Evolutionary conservation across 2,888 invertebrate species (phyloP).

Genomic region (Anthoptus insignis): DNA sequence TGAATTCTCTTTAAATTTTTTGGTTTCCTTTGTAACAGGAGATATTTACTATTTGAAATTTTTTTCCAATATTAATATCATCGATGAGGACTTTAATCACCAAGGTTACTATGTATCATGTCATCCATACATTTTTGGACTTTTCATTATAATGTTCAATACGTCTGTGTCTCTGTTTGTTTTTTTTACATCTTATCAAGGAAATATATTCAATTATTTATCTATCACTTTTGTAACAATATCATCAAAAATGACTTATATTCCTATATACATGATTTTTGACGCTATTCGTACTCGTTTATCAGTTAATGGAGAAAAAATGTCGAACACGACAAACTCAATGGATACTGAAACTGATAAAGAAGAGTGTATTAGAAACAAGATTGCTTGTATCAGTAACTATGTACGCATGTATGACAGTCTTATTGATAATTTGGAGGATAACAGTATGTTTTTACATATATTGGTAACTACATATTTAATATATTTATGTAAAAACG

Average conservation of each 20-base stretch:
- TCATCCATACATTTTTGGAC: neutral
- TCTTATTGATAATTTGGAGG: neutral
- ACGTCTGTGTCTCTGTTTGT: too few relatives aligned
- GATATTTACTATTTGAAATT: neutral
- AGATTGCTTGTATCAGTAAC: neutral
- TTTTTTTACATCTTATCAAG: too few relatives aligned
- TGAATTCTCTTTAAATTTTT: neutral
- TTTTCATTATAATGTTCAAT: neutral
- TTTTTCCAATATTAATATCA: neutral
- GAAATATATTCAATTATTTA: too few relatives aligned
- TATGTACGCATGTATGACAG: neutral
- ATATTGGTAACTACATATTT: neutral
- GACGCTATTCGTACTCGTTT: neutral
- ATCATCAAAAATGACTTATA: neutral
- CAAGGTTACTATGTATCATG: neutral
- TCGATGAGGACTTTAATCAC: neutral
- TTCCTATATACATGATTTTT: neutral
- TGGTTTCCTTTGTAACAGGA: neutral
- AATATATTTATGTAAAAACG: too few relatives aligned
- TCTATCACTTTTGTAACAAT: neutral
- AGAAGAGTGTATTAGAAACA: neutral
- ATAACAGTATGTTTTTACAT: neutral
- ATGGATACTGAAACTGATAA: neutral
- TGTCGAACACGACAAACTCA: neutral
- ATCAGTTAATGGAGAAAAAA: neutral